Conservation (phyloP, 2,888 invertebrate genomes). For the Timandra comae region DNA sequence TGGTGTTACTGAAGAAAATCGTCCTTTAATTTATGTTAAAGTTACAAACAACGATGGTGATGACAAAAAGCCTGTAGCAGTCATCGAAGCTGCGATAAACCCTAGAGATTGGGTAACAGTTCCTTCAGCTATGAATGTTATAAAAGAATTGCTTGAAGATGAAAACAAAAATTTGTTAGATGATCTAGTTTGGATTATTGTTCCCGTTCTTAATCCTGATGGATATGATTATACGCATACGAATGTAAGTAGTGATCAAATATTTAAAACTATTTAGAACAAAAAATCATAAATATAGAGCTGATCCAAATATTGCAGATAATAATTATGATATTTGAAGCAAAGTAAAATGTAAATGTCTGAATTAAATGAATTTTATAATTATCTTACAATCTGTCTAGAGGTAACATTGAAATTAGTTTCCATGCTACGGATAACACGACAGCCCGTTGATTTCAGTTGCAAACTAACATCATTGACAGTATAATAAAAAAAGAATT, state of each 20-base stretch:
- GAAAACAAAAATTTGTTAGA: conserved; percentile 55
- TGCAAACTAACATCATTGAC: too few species aligned
- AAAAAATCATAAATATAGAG: too few species aligned
- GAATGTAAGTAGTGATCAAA: conserved; percentile 62
- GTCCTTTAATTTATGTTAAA: conserved; percentile 62
- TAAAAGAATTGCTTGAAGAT: conserved; percentile 76
- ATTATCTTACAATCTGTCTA: too few species aligned
- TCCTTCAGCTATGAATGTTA: conserved; percentile 78
- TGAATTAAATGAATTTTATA: too few species aligned
- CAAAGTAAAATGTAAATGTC: too few species aligned
- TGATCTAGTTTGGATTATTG: conserved; percentile 79
- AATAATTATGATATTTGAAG: too few species aligned
- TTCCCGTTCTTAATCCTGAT: conserved; percentile 84
- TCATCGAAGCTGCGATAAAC: conserved; percentile 79
- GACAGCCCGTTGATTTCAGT: too few species aligned
- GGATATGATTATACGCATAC: conserved; percentile 82
- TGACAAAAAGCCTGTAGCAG: conserved; percentile 62
- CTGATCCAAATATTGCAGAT: too few species aligned
- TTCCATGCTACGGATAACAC: too few species aligned
- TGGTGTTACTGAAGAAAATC: conserved; percentile 40
- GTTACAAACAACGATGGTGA: conserved; percentile 43
- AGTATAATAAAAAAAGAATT: too few species aligned
- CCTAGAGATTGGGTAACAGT: conserved; percentile 85
- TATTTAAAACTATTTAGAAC: too few species aligned
- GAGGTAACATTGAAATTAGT: too few species aligned